Evolutionary conservation across 64 coral and sea anemone genomes (phyloP), one percentile per base, ranked within the genome.

Genomic region (Astreopora myriophthalma): DNA sequence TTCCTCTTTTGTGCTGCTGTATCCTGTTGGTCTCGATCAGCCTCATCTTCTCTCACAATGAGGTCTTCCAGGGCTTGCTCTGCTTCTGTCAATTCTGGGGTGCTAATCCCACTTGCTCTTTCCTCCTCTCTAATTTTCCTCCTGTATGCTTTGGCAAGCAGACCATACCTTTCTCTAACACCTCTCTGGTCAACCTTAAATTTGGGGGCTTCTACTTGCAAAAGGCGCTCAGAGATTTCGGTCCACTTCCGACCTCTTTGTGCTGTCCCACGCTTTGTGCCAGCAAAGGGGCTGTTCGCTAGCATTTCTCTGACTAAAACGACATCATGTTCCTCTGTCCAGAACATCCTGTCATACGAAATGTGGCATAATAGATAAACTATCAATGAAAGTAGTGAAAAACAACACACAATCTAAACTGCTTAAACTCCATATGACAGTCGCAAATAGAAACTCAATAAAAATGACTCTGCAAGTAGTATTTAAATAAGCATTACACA

Each of bases 171-270:
- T n/a, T n/a, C n/a, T n/a, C n/a, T n/a, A n/a, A n/a, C n/a, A n/a
- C n/a, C n/a, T n/a, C n/a, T n/a, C n/a, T n/a, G n/a, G n/a, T n/a
- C n/a, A n/a, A n/a, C 71, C 36, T 74, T 74, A 74, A 74, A 74
- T 39, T 74, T 77, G 35, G 74, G 74, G 36, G 44, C 74, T 77
- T 77, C 74, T 71, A 71, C 68, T 71, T 71, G 68, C 68, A 71
- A 71, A 71, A 92, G 79, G 30, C 31, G 65, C 8, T 72, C 89
- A 35, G 30, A 46, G 52, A 73, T 92, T 27, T 85, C 60, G 32
- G 74, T 81, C 90, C 80, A 92, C 22, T 48, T 69, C 23, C 85
- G 52, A 32, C 78, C 69, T 31, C 79, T 44, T n/a, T n/a, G n/a
- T n/a, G n/a, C n/a, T n/a, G n/a, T n/a, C n/a, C n/a, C n/a, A n/a